phyloP scores from a whole-genome alignment of 1,140 invertebrate genomes.

The Pectinophora gossypiella region DNA sequence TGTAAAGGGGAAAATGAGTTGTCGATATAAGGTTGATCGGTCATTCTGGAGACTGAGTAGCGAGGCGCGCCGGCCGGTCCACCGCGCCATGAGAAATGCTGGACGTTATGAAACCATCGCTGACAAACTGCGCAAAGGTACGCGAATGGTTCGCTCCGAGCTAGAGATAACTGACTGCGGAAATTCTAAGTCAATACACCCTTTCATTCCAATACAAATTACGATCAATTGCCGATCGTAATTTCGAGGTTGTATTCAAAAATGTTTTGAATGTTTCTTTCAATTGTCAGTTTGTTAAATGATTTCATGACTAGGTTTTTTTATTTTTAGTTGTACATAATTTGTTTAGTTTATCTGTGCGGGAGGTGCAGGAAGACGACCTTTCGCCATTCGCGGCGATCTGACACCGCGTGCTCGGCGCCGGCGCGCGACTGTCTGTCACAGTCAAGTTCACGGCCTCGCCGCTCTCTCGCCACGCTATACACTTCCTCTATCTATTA shows the following conservation, averaged over 20 bases:
- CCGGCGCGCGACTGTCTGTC: constrained; percentile 39
- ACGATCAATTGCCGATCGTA: background rate
- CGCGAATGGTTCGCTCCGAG: background rate
- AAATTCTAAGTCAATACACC: constrained; percentile 2
- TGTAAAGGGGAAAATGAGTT: constrained; percentile 48
- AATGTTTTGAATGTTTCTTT: background rate
- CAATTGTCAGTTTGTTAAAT: background rate
- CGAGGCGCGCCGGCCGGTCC: constrained; percentile 33
- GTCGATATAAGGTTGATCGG: constrained; percentile 39
- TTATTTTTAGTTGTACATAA: no score
- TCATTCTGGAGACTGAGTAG: constrained; percentile 27
- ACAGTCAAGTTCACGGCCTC: constrained; percentile 58
- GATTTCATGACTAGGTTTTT: no score
- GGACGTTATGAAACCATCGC: constrained; percentile 46
- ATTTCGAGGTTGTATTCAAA: no score
- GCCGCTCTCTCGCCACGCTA: constrained; percentile 22
- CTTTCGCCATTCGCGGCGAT: constrained; percentile 28
- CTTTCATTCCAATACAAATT: background rate
- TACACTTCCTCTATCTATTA: constrained; percentile 9
- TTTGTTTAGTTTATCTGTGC: background rate
- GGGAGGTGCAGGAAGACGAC: constrained; percentile 12
- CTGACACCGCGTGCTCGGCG: constrained; percentile 6
- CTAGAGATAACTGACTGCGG: background rate
- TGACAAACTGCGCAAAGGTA: constrained; percentile 26
- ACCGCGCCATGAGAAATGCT: constrained; percentile 33